Conservation (phyloP, 2,888 invertebrate species). For the Pharmacophagus antenor region DNA sequence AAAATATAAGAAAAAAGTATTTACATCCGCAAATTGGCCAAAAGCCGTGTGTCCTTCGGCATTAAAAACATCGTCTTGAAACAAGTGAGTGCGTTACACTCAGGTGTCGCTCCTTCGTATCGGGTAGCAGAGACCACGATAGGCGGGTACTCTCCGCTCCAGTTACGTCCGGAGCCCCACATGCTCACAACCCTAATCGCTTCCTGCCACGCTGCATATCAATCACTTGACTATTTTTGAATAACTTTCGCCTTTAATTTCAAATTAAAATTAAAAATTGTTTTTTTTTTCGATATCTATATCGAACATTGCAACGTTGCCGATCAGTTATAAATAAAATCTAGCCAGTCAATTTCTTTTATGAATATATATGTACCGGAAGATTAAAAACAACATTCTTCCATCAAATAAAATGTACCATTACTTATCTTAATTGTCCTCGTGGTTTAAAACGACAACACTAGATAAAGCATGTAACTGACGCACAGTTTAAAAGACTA, state of each 20-base stretch:
- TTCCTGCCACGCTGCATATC: conserved; percentile 42
- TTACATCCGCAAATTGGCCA: conserved; percentile 4
- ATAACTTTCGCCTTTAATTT: conserved; percentile 29
- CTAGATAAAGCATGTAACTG: too few relatives aligned
- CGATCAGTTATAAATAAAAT: neutral
- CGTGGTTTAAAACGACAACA: conserved; percentile 1
- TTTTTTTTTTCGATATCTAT: neutral
- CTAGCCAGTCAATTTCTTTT: neutral
- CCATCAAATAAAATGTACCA: conserved; percentile 3
- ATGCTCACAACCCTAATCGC: conserved; percentile 39
- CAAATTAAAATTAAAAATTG: too few relatives aligned
- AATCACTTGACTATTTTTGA: conserved; percentile 33
- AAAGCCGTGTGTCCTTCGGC: conserved; percentile 13
- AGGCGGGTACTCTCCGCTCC: conserved; percentile 39
- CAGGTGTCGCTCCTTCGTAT: conserved; percentile 25
- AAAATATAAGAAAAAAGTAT: neutral
- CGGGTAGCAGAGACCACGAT: conserved; percentile 25
- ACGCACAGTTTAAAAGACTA: too few relatives aligned
- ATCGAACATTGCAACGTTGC: neutral
- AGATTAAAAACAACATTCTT: neutral
- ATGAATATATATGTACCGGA: neutral
- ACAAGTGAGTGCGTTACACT: conserved; percentile 25
- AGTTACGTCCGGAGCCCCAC: conserved; percentile 41
- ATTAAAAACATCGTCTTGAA: conserved; percentile 13
- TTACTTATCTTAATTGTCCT: conserved; percentile 21